phyloP scores from a whole-genome alignment of 2,113 vertebrate species.

The Gallinago paraguaiae region DNA sequence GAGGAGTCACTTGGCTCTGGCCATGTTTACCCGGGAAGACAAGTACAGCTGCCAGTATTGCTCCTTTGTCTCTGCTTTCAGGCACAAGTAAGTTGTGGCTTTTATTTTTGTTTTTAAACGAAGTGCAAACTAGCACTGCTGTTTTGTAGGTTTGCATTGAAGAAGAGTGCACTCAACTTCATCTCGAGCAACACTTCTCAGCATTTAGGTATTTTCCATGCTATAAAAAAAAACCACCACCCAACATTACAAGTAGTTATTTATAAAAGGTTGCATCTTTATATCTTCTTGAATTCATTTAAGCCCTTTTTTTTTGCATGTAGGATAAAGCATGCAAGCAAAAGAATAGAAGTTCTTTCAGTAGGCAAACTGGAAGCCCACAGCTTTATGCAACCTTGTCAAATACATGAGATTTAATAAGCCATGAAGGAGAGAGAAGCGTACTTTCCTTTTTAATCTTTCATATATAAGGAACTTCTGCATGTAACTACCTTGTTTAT shows the following conservation, averaged over 20 bases:
- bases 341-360: neutral
- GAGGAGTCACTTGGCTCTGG: constrained; percentile 95
- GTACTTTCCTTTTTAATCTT: neutral
- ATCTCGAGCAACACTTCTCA: neutral
- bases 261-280: neutral
- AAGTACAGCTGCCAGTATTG: constrained; percentile 99
- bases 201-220: neutral
- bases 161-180: neutral
- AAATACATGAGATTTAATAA: neutral
- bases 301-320: neutral
- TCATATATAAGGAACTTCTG: neutral
- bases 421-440: neutral
- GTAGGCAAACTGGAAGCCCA: neutral
- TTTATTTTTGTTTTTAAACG: neutral
- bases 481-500: neutral
- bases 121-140: neutral
- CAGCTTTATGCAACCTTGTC: neutral
- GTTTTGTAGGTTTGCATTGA: neutral
- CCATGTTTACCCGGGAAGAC: constrained; percentile 90
- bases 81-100: constrained; percentile 92
- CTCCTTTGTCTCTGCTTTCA: constrained; percentile 96
- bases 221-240: neutral
- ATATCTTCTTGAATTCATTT: neutral
- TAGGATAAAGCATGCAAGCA: neutral
- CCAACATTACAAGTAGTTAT: neutral